Percentiles rank a stretch among this genome's conserved stretches.
Evolutionary conservation across 2,113 vertebrate genomes (phyloP).

Genomic region (Channa argus): DNA sequence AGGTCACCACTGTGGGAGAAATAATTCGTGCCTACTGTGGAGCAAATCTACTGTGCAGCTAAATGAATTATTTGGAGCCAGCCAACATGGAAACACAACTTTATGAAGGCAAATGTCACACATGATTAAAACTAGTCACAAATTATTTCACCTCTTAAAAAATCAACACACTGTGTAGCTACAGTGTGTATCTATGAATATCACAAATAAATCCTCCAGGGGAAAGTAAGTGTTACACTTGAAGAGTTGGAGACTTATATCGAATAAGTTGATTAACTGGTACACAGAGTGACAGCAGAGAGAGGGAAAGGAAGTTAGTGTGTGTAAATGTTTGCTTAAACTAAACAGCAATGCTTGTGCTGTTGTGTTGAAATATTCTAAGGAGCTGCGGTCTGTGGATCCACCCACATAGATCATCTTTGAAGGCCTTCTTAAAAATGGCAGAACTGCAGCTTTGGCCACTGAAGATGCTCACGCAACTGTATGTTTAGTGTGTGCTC

Average conservation of each 20-base stretch:
- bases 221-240: background rate
- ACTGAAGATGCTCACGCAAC: too few species aligned
- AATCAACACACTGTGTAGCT: too few species aligned
- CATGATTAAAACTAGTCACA: too few species aligned
- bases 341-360: constrained; percentile 54
- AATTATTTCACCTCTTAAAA: too few species aligned
- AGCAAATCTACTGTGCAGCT: background rate
- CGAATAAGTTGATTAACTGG: constrained; percentile 37
- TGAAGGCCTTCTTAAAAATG: background rate
- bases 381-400: constrained; percentile 24
- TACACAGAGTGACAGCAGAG: background rate
- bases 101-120: too few species aligned
- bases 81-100: background rate
- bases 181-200: too few species aligned
- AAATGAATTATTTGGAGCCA: background rate
- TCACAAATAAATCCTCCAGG: too few species aligned
- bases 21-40: background rate
- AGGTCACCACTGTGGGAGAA: background rate
- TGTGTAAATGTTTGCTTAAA: constrained; percentile 69
- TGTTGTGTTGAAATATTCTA: constrained; percentile 52
- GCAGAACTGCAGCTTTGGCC: background rate
- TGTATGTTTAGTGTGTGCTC: background rate
- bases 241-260: background rate
- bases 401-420: constrained; percentile 24
- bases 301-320: constrained; percentile 8